These are phyloP conservation scores for Drosophila ficusphila DNA, from an alignment of 1,140 invertebrate species.

Conservation along the genomic window DNA sequence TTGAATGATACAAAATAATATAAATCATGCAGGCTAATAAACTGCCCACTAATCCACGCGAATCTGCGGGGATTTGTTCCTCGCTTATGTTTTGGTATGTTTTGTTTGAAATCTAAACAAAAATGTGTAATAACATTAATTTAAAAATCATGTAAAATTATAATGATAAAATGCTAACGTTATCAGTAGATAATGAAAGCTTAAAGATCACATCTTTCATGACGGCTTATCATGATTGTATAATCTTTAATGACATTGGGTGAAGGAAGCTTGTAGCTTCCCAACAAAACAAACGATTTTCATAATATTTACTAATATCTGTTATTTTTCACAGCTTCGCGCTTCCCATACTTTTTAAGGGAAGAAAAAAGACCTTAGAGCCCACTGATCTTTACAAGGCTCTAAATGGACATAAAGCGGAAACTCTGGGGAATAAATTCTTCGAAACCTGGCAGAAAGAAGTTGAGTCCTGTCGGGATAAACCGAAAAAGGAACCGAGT, in stretches of 20 bases:
- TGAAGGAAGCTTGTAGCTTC: background rate
- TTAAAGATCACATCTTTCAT: constrained; percentile 2
- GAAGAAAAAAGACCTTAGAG: constrained; percentile 85
- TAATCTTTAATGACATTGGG: background rate
- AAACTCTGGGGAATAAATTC: constrained; percentile 58
- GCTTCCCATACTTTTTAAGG: constrained; percentile 85
- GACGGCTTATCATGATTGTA: constrained; percentile 2
- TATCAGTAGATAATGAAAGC: background rate
- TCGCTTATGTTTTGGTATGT: constrained; percentile 68
- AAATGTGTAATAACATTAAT: background rate
- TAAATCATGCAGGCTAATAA: constrained; percentile 51
- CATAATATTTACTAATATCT: constrained; percentile 4
- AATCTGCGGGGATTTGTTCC: constrained; percentile 59
- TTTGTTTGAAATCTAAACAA: background rate
- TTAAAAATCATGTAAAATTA: background rate
- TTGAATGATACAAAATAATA: background rate
- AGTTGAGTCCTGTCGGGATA: constrained; percentile 17
- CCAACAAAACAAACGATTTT: background rate
- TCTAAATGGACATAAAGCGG: constrained; percentile 85
- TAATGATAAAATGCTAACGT: no score
- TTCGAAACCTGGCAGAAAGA: constrained; percentile 66
- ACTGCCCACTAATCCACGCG: constrained; percentile 62
- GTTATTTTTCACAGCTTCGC: constrained; percentile 76
- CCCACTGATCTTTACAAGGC: constrained; percentile 86
- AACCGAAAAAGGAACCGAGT: constrained; percentile 47